Evolutionary conservation across 2,888 invertebrate species (phyloP).

Genomic region (Drosophila incognita): DNA sequence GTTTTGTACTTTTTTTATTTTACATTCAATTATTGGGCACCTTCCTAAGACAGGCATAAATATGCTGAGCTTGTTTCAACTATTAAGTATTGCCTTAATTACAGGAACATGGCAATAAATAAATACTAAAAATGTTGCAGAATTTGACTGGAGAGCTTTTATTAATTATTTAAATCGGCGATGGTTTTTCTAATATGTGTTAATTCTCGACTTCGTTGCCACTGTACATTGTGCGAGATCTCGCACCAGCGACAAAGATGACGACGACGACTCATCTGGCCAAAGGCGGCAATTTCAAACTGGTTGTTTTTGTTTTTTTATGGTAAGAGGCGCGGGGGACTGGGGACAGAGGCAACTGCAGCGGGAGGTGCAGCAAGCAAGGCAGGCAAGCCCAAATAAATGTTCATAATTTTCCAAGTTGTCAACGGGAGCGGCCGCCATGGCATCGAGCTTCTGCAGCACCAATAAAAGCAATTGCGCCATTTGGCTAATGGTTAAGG

Average conservation of each 20-base stretch:
- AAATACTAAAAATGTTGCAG: not conserved
- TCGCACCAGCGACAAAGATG: constrained; percentile 54
- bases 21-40: not conserved
- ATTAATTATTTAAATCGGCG: not conserved
- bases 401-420: constrained; percentile 80
- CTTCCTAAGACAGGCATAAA: not conserved
- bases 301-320: constrained; percentile 20
- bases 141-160: not conserved
- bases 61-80: not conserved
- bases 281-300: constrained; percentile 49
- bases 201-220: constrained; percentile 13
- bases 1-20: not conserved
- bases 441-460: constrained; percentile 61
- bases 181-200: not conserved
- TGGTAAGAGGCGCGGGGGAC: not conserved
- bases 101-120: not conserved
- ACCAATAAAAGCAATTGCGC: constrained; percentile 81
- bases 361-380: constrained; percentile 46
- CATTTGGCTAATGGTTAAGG: constrained; percentile 77
- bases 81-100: not conserved
- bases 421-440: constrained; percentile 76
- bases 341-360: constrained; percentile 11
- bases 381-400: constrained; percentile 79
- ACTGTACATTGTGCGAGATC: constrained; percentile 64
- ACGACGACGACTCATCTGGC: constrained; percentile 30